Evolutionary conservation across 2,113 vertebrate species (phyloP), one percentile per base, ranked within the genome.

Genomic region (Atrichornis clamosus): DNA sequence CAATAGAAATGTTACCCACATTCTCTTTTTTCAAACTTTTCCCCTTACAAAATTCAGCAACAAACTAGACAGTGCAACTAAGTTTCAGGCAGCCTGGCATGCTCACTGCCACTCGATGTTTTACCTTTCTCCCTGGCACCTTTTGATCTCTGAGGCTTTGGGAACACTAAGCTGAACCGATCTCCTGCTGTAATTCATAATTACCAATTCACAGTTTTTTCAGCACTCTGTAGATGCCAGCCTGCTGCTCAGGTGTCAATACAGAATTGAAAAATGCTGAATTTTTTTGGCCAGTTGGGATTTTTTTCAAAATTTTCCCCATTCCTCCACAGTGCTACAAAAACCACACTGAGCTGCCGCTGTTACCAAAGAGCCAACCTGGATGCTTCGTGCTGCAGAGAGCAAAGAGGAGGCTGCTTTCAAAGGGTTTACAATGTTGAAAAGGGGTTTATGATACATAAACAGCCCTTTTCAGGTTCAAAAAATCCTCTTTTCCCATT

Each of bases 11-110:
- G 68, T 89, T 95, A 96, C 68, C 89, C 83, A 75, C 56, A 47
- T 76, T 87, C 55, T 89, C 49, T 49, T 89, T 90, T 50, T 2
- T 53, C 14, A 35, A 83, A 33, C 23, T 37, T 39, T 55, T 5
- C 4, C 17, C 13, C 6, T 63, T 52, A 73, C 58, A 55, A 64
- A 79, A 91, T 47, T 76, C n/a, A 87, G 39, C 88, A 74, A 59
- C 62, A 64, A 96, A 95, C 91, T 62, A 35, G 89, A 94, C 67
- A 80, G 89, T 24, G 39, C 84, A 97, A 90, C 87, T 56, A 95
- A 97, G 94, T 98, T 97, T 96, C 90, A 96, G 97, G 91, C 92
- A 96, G 96, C 93, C 97, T 95, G 96, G 95, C 92, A 95, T 32
- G 84, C 75, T 88, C 62, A 47, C 90, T 77, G 96, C 95, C 96